phyloP scores from a whole-genome alignment of 2,113 vertebrate genomes.

The Noturus placidus region DNA sequence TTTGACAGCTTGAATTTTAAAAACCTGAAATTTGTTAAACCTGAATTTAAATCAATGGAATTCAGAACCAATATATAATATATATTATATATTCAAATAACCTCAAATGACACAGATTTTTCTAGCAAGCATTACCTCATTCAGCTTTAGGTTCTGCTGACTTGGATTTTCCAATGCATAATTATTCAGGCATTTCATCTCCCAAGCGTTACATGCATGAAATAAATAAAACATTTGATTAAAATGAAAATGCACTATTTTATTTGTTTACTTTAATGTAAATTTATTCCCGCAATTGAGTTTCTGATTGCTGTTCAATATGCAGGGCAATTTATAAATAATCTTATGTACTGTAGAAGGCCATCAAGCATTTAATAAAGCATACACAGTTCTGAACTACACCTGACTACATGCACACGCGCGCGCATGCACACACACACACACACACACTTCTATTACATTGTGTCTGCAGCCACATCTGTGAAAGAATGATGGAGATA shows the following conservation, averaged over 20 bases:
- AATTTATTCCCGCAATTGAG: conserved; percentile 75
- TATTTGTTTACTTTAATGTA: conserved; percentile 72
- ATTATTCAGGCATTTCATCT: conserved; percentile 46
- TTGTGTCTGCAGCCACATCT: background rate
- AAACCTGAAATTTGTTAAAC: background rate
- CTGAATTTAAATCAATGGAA: background rate
- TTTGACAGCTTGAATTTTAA: background rate
- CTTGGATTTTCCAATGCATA: background rate
- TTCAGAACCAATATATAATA: background rate
- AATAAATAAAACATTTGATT: conserved; percentile 78
- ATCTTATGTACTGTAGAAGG: conserved; percentile 2
- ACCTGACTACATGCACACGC: background rate
- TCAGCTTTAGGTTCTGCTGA: background rate
- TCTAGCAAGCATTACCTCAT: background rate
- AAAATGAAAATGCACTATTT: conserved; percentile 70
- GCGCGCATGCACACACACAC: background rate
- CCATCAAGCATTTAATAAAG: conserved; percentile 65
- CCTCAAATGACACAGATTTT: background rate
- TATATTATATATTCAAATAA: background rate
- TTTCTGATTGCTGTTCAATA: conserved; percentile 67
- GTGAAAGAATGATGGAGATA: background rate
- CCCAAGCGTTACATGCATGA: conserved; percentile 51
- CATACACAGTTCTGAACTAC: conserved; percentile 49
- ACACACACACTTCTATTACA: background rate
- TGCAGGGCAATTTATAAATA: conserved; percentile 69